Evolutionary conservation across 1,140 invertebrate species (phyloP), one percentile per base, ranked within the genome.

Genomic region (Formica exsecta): DNA sequence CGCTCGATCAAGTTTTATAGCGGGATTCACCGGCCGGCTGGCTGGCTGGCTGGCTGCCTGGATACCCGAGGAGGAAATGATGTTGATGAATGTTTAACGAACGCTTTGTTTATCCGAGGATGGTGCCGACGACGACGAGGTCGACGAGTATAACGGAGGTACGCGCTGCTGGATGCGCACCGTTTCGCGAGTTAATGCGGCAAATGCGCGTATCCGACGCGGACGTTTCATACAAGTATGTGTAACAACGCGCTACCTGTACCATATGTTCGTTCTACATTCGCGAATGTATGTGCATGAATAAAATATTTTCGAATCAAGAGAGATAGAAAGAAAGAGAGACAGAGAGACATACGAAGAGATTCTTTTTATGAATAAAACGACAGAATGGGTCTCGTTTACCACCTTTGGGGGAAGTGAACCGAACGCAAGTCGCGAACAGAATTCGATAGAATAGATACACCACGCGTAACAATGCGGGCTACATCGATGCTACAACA

Each of bases 41-140:
- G 7, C n/a, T 11, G 64, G 7, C n/a, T 11, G 19, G 25, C n/a
- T 6, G 59, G 22, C 64, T 57, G 64, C 3, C n/a, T 11, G 22
- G 59, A 38, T 38, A 44, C 32, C 9, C 64, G 11, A 32, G 9
- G 61, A 79, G 41, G n/a, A 54, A 68, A 68, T 36, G 29, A 66
- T 13, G 48, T 79, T 29, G 22, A 44, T 36, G 64, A 71, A 57
- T 29, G 65, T 57, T 41, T 81, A 81, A 81, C 25, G 77, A 80
- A 22, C 19, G 65, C 36, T 81, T 71, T 70, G 64, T 70, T 80
- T 80, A 41, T 54, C 32, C 44, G 44, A 70, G 44, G 62, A 54
- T 32, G 57, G 25, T 29, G 16, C 6, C 73, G 59, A n/a, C 71
- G 75, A 65, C 51, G 61, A 65, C 51, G 61, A 64, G 13, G 73